Percentiles rank a stretch among this genome's conserved stretches.
These are phyloP conservation scores for Anoura caudifer DNA, from an alignment of 2,113 vertebrate species.

Conservation along the genomic window DNA sequence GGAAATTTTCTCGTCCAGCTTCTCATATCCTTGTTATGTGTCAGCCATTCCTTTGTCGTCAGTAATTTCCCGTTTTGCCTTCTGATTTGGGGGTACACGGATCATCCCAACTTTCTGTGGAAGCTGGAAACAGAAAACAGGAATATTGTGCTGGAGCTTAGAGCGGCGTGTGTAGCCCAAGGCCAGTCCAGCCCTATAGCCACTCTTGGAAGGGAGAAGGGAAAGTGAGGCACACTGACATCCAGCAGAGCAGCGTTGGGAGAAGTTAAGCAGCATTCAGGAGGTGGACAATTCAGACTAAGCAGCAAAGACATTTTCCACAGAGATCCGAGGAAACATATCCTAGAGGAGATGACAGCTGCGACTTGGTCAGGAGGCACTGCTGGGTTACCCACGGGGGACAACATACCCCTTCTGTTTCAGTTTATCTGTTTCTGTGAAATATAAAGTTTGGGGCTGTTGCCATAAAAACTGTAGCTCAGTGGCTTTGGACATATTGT, in stretches of 20 bases:
- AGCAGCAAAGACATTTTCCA: neutral
- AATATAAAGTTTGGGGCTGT: neutral
- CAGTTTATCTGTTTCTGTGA: neutral
- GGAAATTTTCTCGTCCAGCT: neutral
- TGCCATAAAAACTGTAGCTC: neutral
- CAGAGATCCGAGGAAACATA: neutral
- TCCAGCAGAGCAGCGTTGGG: neutral
- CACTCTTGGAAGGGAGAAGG: neutral
- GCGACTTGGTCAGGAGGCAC: rapidly evolving
- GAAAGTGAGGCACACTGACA: rapidly evolving
- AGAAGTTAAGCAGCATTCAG: neutral
- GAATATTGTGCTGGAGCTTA: too few relatives aligned
- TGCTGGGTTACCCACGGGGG: neutral
- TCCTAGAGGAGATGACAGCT: neutral
- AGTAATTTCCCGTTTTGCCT: rapidly evolving
- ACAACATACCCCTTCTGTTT: neutral
- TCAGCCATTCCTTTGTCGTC: neutral
- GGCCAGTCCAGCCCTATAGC: neutral
- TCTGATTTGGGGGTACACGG: neutral
- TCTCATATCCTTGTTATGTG: neutral
- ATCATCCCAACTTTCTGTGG: neutral
- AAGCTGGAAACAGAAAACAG: neutral
- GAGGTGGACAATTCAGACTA: neutral
- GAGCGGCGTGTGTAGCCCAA: neutral
- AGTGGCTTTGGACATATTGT: neutral